These are phyloP conservation scores for Pseudoips prasinana DNA, from an alignment of 2,888 invertebrate species.

Conservation along the genomic window DNA sequence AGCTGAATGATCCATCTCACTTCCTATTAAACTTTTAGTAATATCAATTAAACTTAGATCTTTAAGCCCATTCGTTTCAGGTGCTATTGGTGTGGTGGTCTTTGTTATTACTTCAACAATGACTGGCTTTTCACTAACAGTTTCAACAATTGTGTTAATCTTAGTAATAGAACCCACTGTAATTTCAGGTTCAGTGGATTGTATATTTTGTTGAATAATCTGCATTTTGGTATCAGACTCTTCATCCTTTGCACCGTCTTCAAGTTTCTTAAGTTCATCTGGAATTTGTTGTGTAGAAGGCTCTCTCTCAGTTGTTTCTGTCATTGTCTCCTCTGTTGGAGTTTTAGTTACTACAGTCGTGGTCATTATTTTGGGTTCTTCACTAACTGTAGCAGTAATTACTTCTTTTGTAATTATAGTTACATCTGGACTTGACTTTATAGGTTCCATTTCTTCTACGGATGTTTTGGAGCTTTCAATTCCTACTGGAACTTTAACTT, in stretches of 20 bases:
- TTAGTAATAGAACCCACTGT: neutral
- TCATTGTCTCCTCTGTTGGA: slow-evolving; percentile 4
- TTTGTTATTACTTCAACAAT: slow-evolving; percentile 9
- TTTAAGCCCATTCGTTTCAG: slow-evolving; percentile 15
- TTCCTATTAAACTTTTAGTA: slow-evolving; percentile 34
- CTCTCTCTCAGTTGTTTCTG: slow-evolving; percentile 4
- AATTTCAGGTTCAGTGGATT: slow-evolving; percentile 20
- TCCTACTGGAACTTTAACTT: too few relatives aligned
- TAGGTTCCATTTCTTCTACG: neutral
- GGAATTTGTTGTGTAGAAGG: neutral
- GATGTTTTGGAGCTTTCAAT: slow-evolving; percentile 4
- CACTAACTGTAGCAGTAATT: slow-evolving; percentile 4
- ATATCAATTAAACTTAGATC: slow-evolving; percentile 24
- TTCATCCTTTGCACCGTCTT: slow-evolving; percentile 2
- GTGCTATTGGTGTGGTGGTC: slow-evolving; percentile 13
- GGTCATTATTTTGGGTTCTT: slow-evolving; percentile 7
- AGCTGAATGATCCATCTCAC: slow-evolving; percentile 38
- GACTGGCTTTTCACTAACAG: slow-evolving; percentile 3
- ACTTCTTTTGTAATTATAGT: slow-evolving; percentile 12
- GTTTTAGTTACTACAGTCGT: slow-evolving; percentile 12
- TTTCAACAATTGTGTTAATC: too few relatives aligned
- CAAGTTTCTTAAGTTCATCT: slow-evolving; percentile 4
- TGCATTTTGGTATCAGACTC: slow-evolving; percentile 15
- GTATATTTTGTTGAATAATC: slow-evolving; percentile 23
- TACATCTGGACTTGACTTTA: slow-evolving; percentile 5